phyloP scores from a whole-genome alignment of 2,888 invertebrate genomes.

The Chloroclysta siterata region DNA sequence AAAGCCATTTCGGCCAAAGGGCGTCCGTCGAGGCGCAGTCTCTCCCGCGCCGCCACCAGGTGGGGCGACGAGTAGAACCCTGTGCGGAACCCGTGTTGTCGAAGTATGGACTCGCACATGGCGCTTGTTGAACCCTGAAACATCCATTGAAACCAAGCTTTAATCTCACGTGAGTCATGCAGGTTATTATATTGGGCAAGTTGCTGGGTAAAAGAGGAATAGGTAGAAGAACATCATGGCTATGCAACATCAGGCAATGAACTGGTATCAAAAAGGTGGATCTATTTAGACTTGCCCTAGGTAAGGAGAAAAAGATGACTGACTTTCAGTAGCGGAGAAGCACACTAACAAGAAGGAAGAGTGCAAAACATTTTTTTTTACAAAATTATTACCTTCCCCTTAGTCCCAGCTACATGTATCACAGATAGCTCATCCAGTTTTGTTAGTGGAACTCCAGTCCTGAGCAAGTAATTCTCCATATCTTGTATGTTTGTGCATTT shows the following conservation, averaged over 20 bases:
- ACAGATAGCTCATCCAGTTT: conserved; percentile 91
- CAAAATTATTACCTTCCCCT: conserved; percentile 89
- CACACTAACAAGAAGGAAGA: no score
- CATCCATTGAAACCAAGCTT: neutral
- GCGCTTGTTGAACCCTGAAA: conserved; percentile 95
- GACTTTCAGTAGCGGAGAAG: no score
- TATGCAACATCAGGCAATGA: no score
- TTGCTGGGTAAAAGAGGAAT: no score
- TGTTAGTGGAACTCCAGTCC: conserved; percentile 87
- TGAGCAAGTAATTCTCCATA: conserved; percentile 84
- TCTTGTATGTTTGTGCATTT: conserved; percentile 77
- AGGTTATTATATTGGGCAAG: no score
- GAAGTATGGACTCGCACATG: conserved; percentile 94
- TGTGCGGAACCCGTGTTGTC: conserved; percentile 92
- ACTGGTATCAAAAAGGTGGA: no score
- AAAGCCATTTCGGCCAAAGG: conserved; percentile 91
- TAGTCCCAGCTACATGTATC: conserved; percentile 98
- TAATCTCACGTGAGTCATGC: no score
- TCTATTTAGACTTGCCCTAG: no score
- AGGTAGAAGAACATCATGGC: no score
- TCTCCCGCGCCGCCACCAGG: conserved; percentile 94
- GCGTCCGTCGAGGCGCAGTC: conserved; percentile 94
- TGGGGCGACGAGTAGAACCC: conserved; percentile 99
- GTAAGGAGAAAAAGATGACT: no score
- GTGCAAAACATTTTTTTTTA: no score